Conservation (phyloP, 2,113 vertebrate genomes). For the Tor tambroides region DNA sequence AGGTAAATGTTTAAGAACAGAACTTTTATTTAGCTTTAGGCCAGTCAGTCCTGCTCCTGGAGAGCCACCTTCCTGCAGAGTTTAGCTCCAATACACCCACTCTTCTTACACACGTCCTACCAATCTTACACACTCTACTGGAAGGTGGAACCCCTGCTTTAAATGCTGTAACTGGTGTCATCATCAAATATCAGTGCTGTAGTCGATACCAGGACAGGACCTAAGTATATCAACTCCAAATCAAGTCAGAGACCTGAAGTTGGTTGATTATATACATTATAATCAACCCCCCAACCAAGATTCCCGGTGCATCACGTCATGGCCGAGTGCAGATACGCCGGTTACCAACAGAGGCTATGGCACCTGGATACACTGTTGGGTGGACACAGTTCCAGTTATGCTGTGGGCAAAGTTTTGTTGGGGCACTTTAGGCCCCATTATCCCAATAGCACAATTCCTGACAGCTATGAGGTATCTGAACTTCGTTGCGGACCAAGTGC, state of each 20-base stretch:
- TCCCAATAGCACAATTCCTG: no score
- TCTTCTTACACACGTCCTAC: not conserved
- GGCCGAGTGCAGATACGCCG: not conserved
- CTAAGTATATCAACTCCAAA: not conserved
- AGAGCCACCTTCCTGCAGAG: not conserved
- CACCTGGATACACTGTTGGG: not conserved
- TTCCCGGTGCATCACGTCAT: not conserved
- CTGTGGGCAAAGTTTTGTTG: not conserved
- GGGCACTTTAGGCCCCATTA: no score
- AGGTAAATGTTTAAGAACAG: slow-evolving; percentile 72
- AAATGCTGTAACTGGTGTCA: not conserved
- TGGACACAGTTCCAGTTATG: not conserved
- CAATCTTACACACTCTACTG: not conserved
- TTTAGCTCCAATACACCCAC: not conserved
- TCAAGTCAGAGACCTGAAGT: not conserved
- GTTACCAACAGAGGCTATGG: not conserved
- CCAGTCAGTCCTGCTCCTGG: not conserved
- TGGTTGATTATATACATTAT: no score
- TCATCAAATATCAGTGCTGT: slow-evolving; percentile 2
- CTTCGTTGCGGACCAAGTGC: no score
- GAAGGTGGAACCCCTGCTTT: not conserved
- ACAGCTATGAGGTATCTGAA: no score
- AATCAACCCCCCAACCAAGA: not conserved
- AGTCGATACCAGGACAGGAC: not conserved
- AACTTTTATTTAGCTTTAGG: not conserved